Evolutionary conservation across 2,888 invertebrate species (phyloP).

Genomic region (Cetonia aurata): DNA sequence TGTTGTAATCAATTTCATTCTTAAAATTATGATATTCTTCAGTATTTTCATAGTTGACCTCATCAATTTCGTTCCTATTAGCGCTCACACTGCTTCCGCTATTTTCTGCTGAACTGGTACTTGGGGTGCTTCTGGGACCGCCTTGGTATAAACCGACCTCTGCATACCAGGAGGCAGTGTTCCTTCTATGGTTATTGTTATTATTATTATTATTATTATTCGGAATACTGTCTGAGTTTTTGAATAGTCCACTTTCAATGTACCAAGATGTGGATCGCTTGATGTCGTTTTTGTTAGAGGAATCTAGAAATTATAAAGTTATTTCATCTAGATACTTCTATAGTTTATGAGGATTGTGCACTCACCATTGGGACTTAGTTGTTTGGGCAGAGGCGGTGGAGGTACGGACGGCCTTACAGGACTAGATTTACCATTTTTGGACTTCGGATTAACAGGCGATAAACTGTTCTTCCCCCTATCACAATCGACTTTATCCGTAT

Average conservation of each 20-base stretch:
- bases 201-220: conserved; percentile 43
- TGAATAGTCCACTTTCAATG: conserved; percentile 75
- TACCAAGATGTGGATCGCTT: conserved; percentile 76
- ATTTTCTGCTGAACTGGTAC: conserved; percentile 63
- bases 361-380: conserved; percentile 47
- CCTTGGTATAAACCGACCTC: conserved; percentile 77
- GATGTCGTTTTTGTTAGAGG: conserved; percentile 65
- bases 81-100: conserved; percentile 59
- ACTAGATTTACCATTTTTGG: conserved; percentile 53
- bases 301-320: conserved; percentile 10
- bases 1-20: conserved; percentile 65
- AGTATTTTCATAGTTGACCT: conserved; percentile 46
- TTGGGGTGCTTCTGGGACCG: conserved; percentile 65
- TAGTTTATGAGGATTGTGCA: neutral
- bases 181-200: conserved; percentile 52
- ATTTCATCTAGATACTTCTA: neutral
- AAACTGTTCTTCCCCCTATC: conserved; percentile 64
- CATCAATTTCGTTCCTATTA: conserved; percentile 37
- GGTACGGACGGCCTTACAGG: conserved; percentile 61
- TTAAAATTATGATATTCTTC: conserved; percentile 59
- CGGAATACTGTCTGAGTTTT: conserved; percentile 54
- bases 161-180: conserved; percentile 71
- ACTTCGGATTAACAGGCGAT: conserved; percentile 50
- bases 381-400: conserved; percentile 62
- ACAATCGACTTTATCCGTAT: conserved; percentile 52